Evolutionary conservation across 2,888 invertebrate species (phyloP), one percentile per base, ranked within the genome.

Genomic region (Sesamia inferens): DNA sequence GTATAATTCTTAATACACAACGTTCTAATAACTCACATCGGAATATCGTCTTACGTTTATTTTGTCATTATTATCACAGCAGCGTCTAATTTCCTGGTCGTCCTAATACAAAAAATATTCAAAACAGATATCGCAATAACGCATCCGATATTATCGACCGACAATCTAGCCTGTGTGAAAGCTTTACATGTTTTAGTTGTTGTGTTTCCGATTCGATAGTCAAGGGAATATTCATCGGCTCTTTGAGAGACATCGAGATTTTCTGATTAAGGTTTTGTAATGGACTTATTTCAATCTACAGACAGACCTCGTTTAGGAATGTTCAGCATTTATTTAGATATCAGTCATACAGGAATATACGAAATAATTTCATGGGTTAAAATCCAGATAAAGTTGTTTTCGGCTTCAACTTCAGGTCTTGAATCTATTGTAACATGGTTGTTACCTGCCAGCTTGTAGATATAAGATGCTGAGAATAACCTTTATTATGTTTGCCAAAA

Each of bases 221-320:
- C 78, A 58, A 64, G 24, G 63, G 11, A 71, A 59, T 69, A 51
- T 42, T 24, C 13, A 24, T 39, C 5, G 11, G 44, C 39, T 42
- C 14, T 24, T 55, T 55, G 14, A 39, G 31, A 74, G 5, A 24
- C 42, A 24, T 42, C 13, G 0, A 14, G 11, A 69, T 42, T 6
- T 68, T 42, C 42, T 16, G 19, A 42, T 19, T 22, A 42, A 7
- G 11, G 22, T 31, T 42, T 24, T 42, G 14, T n/a, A 63, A 47
- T 68, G 7, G 11, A 51, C 47, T 63, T 10, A 3, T 44, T 39
- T 19, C 4, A 19, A 58, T 31, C 4, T 24, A 24, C 24, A 24
- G 4, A 7, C 16, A 7, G 8, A 14, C 24, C 4, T 57, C 14
- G 24, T 24, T 57, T 7, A 14, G 22, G 22, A 39, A n/a, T 14